Conservation (phyloP, 2,888 invertebrate species). For the Scrobipalpa atriplicella region DNA sequence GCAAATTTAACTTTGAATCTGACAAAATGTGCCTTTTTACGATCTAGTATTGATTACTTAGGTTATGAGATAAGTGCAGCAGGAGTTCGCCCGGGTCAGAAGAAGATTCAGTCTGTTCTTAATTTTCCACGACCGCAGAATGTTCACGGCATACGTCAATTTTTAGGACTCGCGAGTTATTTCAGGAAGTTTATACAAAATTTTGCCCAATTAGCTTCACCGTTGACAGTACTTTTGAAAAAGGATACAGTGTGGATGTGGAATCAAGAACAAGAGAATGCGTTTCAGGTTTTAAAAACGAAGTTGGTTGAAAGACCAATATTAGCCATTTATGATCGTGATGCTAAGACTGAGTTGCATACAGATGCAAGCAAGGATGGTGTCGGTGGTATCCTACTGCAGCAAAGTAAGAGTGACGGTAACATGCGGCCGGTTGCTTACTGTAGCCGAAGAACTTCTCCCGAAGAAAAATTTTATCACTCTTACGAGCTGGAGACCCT, state of each 20-base stretch:
- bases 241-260: conserved; percentile 35
- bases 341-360: conserved; percentile 41
- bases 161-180: conserved; percentile 44
- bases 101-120: conserved; percentile 42
- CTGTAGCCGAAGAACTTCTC: conserved; percentile 11
- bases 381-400: conserved; percentile 45
- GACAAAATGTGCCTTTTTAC: neutral
- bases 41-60: neutral
- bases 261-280: conserved; percentile 32
- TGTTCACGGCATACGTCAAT: conserved; percentile 43
- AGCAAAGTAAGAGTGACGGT: conserved; percentile 16
- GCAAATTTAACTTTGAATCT: conserved; percentile 4
- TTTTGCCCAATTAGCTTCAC: conserved; percentile 36
- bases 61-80: conserved; percentile 19
- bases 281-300: conserved; percentile 33
- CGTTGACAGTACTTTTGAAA: conserved; percentile 34
- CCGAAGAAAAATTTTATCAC: conserved; percentile 29
- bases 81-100: conserved; percentile 16
- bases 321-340: conserved; percentile 39
- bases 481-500: conserved; percentile 21
- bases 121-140: conserved; percentile 45
- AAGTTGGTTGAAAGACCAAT: conserved; percentile 36
- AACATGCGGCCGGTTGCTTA: neutral
- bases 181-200: conserved; percentile 41
- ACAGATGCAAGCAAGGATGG: conserved; percentile 49